Conservation (phyloP, 2,797 vertebrate genomes). For the Poecile montanus region DNA sequence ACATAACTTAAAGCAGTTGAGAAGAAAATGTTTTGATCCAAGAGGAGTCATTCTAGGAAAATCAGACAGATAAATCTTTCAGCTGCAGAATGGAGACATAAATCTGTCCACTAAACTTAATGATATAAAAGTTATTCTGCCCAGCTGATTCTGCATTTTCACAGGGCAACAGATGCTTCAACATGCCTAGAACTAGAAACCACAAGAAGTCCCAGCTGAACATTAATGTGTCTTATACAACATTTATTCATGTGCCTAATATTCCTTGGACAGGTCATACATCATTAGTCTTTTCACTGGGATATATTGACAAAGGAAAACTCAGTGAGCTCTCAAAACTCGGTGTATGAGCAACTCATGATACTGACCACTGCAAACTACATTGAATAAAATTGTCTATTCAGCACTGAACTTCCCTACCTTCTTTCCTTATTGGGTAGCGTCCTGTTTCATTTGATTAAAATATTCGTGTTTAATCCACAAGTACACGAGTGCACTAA, state of each 20-base stretch:
- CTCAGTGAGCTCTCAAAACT: not conserved
- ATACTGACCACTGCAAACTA: not conserved
- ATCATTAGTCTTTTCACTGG: not conserved
- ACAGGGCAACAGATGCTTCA: slow-evolving; percentile 15
- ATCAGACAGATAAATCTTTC: slow-evolving; percentile 24
- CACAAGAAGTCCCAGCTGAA: slow-evolving; percentile 15
- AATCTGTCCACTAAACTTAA: slow-evolving; percentile 35
- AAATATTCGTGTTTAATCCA: not conserved
- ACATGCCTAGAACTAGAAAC: slow-evolving; percentile 12
- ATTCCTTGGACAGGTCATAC: not conserved
- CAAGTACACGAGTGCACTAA: not conserved
- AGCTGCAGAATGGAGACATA: not conserved
- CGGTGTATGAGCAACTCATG: not conserved
- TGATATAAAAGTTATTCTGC: slow-evolving; percentile 31
- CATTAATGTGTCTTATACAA: slow-evolving; percentile 10
- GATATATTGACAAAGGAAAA: not conserved
- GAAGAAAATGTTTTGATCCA: slow-evolving; percentile 38
- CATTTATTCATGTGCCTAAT: slow-evolving; percentile 30
- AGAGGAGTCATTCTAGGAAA: not conserved
- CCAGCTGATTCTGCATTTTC: slow-evolving; percentile 43
- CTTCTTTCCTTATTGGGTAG: not conserved
- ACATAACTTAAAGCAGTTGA: slow-evolving; percentile 11
- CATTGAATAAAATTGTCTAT: not conserved
- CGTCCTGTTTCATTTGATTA: not conserved
- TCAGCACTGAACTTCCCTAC: not conserved